These are phyloP conservation scores for Drosophila peninsularis DNA, from an alignment of 2,888 invertebrate genomes.

Conservation along the genomic window DNA sequence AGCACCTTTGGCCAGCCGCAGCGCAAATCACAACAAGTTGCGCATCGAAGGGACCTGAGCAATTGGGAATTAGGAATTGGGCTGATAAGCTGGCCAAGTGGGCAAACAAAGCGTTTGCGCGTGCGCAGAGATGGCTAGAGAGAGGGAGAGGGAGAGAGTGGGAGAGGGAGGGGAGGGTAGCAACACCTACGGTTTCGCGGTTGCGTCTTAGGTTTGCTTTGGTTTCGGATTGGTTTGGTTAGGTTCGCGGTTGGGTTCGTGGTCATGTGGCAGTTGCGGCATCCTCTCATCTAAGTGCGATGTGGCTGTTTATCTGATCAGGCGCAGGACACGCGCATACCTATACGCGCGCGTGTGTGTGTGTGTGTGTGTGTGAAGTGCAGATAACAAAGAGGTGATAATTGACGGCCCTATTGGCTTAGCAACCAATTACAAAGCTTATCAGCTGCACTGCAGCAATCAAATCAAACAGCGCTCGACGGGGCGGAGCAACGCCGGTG, in stretches of 20 bases:
- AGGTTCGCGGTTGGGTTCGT: slow-evolving; percentile 24
- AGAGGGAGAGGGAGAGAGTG: neutral
- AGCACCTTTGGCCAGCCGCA: slow-evolving; percentile 63
- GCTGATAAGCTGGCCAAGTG: slow-evolving; percentile 55
- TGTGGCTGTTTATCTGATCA: slow-evolving; percentile 60
- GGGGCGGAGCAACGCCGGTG: slow-evolving; percentile 65
- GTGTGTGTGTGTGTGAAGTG: slow-evolving; percentile 32
- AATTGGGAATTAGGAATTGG: slow-evolving; percentile 39
- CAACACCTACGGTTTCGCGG: slow-evolving; percentile 54
- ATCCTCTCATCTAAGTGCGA: slow-evolving; percentile 67
- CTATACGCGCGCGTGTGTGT: too few species aligned
- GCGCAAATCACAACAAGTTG: slow-evolving; percentile 73
- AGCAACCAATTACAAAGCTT: slow-evolving; percentile 74
- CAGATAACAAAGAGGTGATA: slow-evolving; percentile 81
- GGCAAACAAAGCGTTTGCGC: slow-evolving; percentile 62
- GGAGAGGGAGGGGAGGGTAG: slow-evolving; percentile 12
- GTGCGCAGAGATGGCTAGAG: slow-evolving; percentile 24
- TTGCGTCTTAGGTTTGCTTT: slow-evolving; percentile 47
- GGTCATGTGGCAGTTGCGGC: slow-evolving; percentile 55
- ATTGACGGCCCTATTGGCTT: slow-evolving; percentile 76
- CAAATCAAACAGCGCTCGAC: slow-evolving; percentile 56
- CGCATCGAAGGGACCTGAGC: slow-evolving; percentile 28
- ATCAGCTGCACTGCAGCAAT: slow-evolving; percentile 55
- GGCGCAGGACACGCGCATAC: slow-evolving; percentile 55
- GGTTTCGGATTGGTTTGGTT: slow-evolving; percentile 35